These are phyloP conservation scores for Falco peregrinus DNA, from an alignment of 2,797 vertebrate species.

Conservation along the genomic window DNA sequence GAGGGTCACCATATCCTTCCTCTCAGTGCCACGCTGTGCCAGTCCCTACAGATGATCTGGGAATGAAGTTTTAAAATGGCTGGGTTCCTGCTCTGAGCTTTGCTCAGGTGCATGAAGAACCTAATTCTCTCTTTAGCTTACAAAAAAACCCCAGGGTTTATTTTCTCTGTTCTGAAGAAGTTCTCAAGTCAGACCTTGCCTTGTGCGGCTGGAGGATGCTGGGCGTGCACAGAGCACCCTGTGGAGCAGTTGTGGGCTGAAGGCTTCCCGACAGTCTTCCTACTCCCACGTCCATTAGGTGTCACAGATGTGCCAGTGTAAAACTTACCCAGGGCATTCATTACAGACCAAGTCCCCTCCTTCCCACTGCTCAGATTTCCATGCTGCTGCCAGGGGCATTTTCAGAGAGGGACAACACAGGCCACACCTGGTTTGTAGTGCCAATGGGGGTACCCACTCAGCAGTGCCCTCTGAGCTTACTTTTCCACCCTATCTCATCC, in stretches of 20 bases:
- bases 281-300: rapidly evolving
- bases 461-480: background rate
- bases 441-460: background rate
- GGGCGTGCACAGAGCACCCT: background rate
- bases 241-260: background rate
- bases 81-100: background rate
- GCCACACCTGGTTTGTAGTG: background rate
- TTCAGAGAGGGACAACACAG: background rate
- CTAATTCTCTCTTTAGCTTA: background rate
- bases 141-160: background rate
- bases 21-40: background rate
- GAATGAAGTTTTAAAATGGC: background rate
- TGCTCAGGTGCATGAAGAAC: background rate
- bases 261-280: background rate
- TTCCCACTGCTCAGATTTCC: background rate
- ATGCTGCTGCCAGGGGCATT: background rate
- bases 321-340: background rate
- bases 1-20: background rate
- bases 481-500: background rate
- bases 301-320: background rate
- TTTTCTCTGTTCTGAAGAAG: background rate
- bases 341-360: background rate
- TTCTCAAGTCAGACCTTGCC: background rate
- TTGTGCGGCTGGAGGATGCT: background rate
- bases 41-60: background rate